These are phyloP conservation scores for Orchesellides sinensis DNA, from an alignment of 2,888 invertebrate species.

Conservation along the genomic window DNA sequence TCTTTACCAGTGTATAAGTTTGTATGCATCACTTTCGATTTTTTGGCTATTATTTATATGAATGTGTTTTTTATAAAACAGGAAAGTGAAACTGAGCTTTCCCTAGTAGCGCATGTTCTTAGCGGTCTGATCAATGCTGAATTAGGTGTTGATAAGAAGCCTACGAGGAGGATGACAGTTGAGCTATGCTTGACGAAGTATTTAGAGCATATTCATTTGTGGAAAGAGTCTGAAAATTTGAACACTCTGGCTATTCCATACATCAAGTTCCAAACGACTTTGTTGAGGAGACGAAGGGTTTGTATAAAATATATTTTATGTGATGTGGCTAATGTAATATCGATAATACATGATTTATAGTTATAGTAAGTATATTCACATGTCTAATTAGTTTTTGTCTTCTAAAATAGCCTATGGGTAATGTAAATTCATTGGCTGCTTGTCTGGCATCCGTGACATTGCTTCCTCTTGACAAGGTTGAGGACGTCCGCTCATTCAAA, in stretches of 20 bases:
- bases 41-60: no score
- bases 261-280: conserved; percentile 65
- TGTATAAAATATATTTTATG: no score
- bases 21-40: not conserved
- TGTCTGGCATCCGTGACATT: conserved; percentile 70
- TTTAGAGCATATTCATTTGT: conserved; percentile 50
- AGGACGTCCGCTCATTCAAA: conserved; percentile 56
- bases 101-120: conserved; percentile 44
- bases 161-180: conserved; percentile 52
- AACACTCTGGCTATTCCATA: conserved; percentile 58
- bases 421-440: conserved; percentile 59
- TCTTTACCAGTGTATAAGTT: not conserved
- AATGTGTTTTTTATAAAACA: not conserved
- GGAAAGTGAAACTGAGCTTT: conserved; percentile 30
- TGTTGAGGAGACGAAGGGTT: conserved; percentile 70
- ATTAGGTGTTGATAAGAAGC: conserved; percentile 62
- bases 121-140: conserved; percentile 67
- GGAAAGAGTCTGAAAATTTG: conserved; percentile 53
- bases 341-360: no score
- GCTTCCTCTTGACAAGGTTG: conserved; percentile 66
- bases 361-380: not conserved
- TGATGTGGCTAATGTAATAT: no score
- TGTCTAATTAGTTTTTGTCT: not conserved
- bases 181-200: conserved; percentile 61
- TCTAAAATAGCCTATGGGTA: conserved; percentile 68